Conservation (phyloP, 2,113 vertebrate species). For the Ancistrus triradiatus region DNA sequence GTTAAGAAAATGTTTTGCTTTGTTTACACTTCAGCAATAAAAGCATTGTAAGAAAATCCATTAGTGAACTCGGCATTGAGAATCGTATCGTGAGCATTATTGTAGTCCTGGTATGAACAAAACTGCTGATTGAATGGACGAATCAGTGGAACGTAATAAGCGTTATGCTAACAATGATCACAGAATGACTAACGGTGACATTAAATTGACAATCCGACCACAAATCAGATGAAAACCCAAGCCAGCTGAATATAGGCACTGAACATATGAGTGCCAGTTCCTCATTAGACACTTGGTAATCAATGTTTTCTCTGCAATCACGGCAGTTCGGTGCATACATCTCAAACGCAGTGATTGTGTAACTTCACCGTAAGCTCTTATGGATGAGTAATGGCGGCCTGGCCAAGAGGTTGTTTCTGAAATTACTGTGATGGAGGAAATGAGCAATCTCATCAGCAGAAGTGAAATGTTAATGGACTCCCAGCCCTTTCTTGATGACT, state of each 20-base stretch:
- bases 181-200: not conserved
- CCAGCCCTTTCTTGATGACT: slow-evolving; percentile 1
- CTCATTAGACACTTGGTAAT: slow-evolving; percentile 19
- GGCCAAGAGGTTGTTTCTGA: slow-evolving; percentile 25
- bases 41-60: too few relatives aligned
- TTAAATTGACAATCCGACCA: too few relatives aligned
- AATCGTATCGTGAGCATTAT: too few relatives aligned
- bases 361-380: slow-evolving; percentile 1
- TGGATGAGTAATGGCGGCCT: slow-evolving; percentile 11
- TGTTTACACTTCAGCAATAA: too few relatives aligned
- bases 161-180: too few relatives aligned
- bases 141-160: too few relatives aligned
- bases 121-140: too few relatives aligned
- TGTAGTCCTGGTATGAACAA: too few relatives aligned
- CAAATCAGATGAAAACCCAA: not conserved
- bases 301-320: slow-evolving; percentile 32
- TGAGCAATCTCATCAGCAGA: slow-evolving; percentile 7
- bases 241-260: not conserved
- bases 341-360: slow-evolving; percentile 10
- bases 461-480: slow-evolving; percentile 9
- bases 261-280: not conserved
- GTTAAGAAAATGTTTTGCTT: too few relatives aligned
- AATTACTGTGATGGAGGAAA: slow-evolving; percentile 22
- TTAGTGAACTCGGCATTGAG: too few relatives aligned
- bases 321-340: not conserved